These are phyloP conservation scores for Hartigia nigra DNA, from an alignment of 2,888 invertebrate species.

Conservation along the genomic window DNA sequence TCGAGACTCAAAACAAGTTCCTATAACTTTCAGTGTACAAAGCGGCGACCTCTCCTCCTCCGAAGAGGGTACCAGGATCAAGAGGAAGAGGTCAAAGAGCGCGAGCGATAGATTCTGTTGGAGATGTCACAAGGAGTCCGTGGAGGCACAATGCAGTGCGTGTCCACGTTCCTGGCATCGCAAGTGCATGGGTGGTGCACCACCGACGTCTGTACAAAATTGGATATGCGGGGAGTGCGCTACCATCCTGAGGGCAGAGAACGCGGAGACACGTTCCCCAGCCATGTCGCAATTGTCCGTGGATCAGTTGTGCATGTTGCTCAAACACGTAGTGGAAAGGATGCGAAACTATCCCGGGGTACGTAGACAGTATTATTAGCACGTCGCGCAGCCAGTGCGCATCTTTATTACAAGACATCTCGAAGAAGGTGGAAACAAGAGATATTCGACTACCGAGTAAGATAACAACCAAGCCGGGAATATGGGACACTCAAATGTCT, in stretches of 20 bases:
- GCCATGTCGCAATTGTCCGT: slow-evolving; percentile 79
- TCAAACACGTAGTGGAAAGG: slow-evolving; percentile 82
- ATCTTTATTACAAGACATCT: background rate
- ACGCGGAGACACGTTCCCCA: slow-evolving; percentile 76
- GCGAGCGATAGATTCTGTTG: slow-evolving; percentile 78
- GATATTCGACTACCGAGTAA: background rate
- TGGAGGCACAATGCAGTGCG: slow-evolving; percentile 77
- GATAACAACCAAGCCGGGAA: background rate
- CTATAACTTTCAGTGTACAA: slow-evolving; percentile 18
- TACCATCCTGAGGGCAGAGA: slow-evolving; percentile 77
- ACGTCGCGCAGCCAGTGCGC: background rate
- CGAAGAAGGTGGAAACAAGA: background rate
- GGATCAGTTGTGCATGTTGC: slow-evolving; percentile 80
- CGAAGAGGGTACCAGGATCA: slow-evolving; percentile 40
- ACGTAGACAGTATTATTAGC: slow-evolving; percentile 54
- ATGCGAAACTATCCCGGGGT: slow-evolving; percentile 87
- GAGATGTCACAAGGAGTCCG: slow-evolving; percentile 84
- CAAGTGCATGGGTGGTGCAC: slow-evolving; percentile 75
- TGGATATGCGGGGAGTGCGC: slow-evolving; percentile 94
- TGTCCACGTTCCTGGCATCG: slow-evolving; percentile 89
- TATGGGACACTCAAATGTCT: background rate
- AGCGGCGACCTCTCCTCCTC: slow-evolving; percentile 20
- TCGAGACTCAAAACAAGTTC: background rate
- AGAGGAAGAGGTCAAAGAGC: slow-evolving; percentile 47
- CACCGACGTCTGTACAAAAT: slow-evolving; percentile 67